Conservation (phyloP, 92 coral and sea anemone species). For the Pocillopora meandrina region DNA sequence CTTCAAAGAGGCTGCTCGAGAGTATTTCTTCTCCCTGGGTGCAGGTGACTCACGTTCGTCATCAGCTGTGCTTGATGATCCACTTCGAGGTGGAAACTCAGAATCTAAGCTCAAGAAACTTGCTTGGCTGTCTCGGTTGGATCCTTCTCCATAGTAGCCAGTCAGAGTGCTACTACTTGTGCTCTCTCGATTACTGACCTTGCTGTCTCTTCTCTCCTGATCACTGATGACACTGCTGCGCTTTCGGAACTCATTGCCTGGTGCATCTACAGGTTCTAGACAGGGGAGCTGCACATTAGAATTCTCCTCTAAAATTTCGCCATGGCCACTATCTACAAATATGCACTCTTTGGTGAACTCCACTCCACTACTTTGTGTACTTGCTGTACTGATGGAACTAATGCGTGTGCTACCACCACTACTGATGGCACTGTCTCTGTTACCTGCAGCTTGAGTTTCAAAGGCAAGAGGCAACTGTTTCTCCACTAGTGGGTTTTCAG, state of each 20-base stretch:
- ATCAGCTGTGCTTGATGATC: constrained; percentile 74
- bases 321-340: constrained; percentile 52
- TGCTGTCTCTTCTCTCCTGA: constrained; percentile 17
- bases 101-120: constrained; percentile 63
- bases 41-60: constrained; percentile 52
- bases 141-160: constrained; percentile 26
- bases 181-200: constrained; percentile 46
- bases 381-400: constrained; percentile 60
- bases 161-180: constrained; percentile 74
- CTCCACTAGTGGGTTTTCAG: not conserved
- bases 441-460: not conserved
- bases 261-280: not conserved
- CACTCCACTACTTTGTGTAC: constrained; percentile 70
- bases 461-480: constrained; percentile 3
- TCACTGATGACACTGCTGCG: constrained; percentile 13
- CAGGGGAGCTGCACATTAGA: constrained; percentile 21
- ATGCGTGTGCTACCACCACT: constrained; percentile 75
- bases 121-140: constrained; percentile 68
- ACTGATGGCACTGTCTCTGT: constrained; percentile 79
- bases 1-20: constrained; percentile 35
- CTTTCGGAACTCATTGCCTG: not conserved
- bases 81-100: constrained; percentile 50
- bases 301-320: constrained; percentile 45
- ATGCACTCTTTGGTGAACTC: constrained; percentile 50
- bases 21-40: constrained; percentile 2